Evolutionary conservation across 2,888 invertebrate species (phyloP).

Genomic region (Troides oblongomaculatus): DNA sequence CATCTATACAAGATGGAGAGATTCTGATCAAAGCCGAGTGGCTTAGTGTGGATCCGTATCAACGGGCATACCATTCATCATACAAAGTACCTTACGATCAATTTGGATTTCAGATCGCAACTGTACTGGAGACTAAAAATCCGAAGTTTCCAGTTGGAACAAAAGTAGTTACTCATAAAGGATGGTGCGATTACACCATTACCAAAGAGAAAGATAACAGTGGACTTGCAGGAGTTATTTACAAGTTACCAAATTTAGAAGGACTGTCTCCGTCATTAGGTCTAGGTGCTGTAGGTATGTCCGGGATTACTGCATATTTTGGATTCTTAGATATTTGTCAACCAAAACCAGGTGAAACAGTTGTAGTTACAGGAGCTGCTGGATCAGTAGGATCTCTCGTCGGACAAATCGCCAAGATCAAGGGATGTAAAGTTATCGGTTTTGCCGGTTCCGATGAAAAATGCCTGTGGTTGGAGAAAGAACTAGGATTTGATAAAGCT

Average conservation of each 20-base stretch:
- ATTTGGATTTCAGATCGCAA: too few relatives aligned
- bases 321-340: slow-evolving; percentile 84
- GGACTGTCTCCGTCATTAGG: slow-evolving; percentile 68
- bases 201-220: too few relatives aligned
- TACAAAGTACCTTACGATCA: too few relatives aligned
- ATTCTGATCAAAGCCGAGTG: too few relatives aligned
- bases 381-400: slow-evolving; percentile 84
- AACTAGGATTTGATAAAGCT: slow-evolving; percentile 82
- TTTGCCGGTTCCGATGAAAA: slow-evolving; percentile 76
- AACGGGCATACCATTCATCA: too few relatives aligned
- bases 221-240: too few relatives aligned
- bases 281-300: slow-evolving; percentile 83
- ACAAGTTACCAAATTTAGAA: slow-evolving; percentile 49
- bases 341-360: slow-evolving; percentile 82
- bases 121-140: too few relatives aligned
- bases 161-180: too few relatives aligned
- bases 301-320: slow-evolving; percentile 86
- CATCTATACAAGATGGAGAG: too few relatives aligned
- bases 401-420: slow-evolving; percentile 84
- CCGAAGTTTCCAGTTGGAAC: too few relatives aligned
- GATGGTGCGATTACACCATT: too few relatives aligned
- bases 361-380: slow-evolving; percentile 83
- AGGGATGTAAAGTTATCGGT: slow-evolving; percentile 66
- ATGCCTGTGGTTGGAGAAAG: slow-evolving; percentile 80
- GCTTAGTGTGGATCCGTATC: too few relatives aligned